A percentile compares a stretch with the other conserved stretches of the same genome.
Evolutionary conservation across 2,888 invertebrate species (phyloP).

Genomic region (Lomographa bimaculata): DNA sequence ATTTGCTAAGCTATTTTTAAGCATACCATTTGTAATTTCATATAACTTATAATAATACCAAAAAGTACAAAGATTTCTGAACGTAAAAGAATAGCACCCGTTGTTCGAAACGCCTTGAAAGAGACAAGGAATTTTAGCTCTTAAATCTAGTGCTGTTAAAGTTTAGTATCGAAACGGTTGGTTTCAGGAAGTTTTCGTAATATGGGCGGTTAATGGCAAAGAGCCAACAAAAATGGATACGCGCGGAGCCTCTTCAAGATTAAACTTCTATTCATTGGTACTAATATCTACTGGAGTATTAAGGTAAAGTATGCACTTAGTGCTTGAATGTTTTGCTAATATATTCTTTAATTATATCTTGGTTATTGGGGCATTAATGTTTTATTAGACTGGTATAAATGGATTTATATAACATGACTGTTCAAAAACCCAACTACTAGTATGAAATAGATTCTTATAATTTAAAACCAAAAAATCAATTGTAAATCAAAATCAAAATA

Average conservation of each 20-base stretch:
- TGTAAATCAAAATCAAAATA: too few species aligned
- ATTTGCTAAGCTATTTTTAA: too few species aligned
- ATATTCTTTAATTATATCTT: too few species aligned
- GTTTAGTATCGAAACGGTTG: constrained; percentile 50
- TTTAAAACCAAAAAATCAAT: too few species aligned
- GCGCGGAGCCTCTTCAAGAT: constrained; percentile 43
- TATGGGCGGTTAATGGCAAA: constrained; percentile 60
- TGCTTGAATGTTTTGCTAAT: too few species aligned
- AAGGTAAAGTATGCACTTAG: background rate
- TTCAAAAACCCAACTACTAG: too few species aligned
- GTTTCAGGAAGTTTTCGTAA: constrained; percentile 61
- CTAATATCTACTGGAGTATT: constrained; percentile 9
- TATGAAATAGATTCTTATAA: too few species aligned
- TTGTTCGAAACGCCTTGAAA: constrained; percentile 15
- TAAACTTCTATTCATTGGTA: constrained; percentile 43
- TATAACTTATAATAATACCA: constrained; percentile 7
- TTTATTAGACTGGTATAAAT: too few species aligned
- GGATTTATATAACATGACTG: too few species aligned
- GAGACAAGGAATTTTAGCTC: constrained; percentile 35
- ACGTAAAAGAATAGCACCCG: constrained; percentile 27
- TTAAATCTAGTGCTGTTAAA: constrained; percentile 41
- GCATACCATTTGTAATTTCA: background rate
- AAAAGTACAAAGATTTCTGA: constrained; percentile 30
- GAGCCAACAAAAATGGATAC: constrained; percentile 61
- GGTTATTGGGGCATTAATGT: too few species aligned